Evolutionary conservation across 2,888 invertebrate genomes (phyloP).

Genomic region (Acanthosepion lycidas): DNA sequence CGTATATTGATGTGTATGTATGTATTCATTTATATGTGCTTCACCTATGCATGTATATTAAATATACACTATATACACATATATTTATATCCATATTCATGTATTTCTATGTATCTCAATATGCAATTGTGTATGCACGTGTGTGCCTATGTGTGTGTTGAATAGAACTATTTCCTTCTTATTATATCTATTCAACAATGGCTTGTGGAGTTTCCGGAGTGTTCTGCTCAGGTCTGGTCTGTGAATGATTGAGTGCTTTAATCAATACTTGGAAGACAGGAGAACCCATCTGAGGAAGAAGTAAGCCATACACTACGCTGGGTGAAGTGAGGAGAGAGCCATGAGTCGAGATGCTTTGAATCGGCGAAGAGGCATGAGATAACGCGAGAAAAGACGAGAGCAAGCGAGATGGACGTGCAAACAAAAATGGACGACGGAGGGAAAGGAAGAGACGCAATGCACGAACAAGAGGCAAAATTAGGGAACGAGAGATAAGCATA

Average conservation of each 20-base stretch:
- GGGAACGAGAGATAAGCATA: neutral
- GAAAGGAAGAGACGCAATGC: neutral
- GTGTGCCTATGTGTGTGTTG: neutral
- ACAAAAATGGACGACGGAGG: neutral
- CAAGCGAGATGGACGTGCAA: neutral
- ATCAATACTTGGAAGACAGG: constrained; percentile 21
- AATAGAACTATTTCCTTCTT: constrained; percentile 10
- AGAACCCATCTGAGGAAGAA: neutral
- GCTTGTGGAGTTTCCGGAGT: constrained; percentile 8
- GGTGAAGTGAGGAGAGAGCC: neutral
- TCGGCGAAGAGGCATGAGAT: neutral
- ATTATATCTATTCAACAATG: constrained; percentile 23
- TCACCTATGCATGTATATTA: neutral
- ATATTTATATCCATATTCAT: neutral
- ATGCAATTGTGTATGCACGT: neutral
- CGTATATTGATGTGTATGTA: neutral
- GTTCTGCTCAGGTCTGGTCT: neutral
- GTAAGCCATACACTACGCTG: neutral
- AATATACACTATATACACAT: neutral
- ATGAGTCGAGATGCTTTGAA: neutral
- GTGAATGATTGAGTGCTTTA: neutral
- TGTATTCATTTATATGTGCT: neutral
- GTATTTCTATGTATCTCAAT: neutral
- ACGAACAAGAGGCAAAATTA: constrained; percentile 12
- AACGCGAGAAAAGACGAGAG: neutral